Percentiles rank a stretch among this genome's conserved stretches.
phyloP scores from a whole-genome alignment of 1,140 invertebrate species.

The Drosophila sp. region DNA sequence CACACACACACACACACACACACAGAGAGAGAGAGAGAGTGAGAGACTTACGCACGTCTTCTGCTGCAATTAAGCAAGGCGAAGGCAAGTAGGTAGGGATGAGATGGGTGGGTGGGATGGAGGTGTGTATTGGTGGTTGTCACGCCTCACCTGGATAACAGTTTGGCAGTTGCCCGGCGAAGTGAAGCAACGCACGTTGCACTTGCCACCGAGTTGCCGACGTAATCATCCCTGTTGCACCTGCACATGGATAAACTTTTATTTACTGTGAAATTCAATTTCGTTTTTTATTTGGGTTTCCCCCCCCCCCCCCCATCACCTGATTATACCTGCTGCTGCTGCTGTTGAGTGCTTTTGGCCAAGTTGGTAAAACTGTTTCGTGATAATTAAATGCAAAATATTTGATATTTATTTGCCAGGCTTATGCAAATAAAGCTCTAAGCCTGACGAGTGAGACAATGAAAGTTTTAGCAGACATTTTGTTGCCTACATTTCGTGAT shows the following conservation, averaged over 20 bases:
- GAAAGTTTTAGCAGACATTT: slow-evolving; percentile 71
- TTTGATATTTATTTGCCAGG: slow-evolving; percentile 76
- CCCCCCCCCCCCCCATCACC: slow-evolving; percentile 2
- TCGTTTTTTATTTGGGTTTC: slow-evolving; percentile 43
- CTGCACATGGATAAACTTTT: slow-evolving; percentile 56
- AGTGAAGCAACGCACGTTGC: slow-evolving; percentile 55
- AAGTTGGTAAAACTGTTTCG: slow-evolving; percentile 1
- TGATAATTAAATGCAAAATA: slow-evolving; percentile 80
- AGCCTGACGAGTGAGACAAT: slow-evolving; percentile 51
- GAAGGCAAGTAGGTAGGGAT: not conserved
- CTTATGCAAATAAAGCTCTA: slow-evolving; percentile 76
- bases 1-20: slow-evolving; percentile 43
- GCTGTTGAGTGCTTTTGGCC: slow-evolving; percentile 1
- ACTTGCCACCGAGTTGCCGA: not conserved
- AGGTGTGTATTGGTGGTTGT: slow-evolving; percentile 13
- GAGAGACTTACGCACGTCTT: slow-evolving; percentile 67
- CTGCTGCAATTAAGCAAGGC: slow-evolving; percentile 65
- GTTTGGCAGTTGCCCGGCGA: slow-evolving; percentile 8
- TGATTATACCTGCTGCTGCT: not conserved
- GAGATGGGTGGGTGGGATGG: not conserved
- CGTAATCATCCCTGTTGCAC: slow-evolving; percentile 26
- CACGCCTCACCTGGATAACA: slow-evolving; percentile 21
- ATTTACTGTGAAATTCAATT: slow-evolving; percentile 69
- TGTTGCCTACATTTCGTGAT: slow-evolving; percentile 41
- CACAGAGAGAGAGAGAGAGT: slow-evolving; percentile 27